Percentiles rank a stretch among this genome's conserved stretches.
Evolutionary conservation across 2,888 invertebrate species (phyloP).

Genomic region (Salpingus planirostris): DNA sequence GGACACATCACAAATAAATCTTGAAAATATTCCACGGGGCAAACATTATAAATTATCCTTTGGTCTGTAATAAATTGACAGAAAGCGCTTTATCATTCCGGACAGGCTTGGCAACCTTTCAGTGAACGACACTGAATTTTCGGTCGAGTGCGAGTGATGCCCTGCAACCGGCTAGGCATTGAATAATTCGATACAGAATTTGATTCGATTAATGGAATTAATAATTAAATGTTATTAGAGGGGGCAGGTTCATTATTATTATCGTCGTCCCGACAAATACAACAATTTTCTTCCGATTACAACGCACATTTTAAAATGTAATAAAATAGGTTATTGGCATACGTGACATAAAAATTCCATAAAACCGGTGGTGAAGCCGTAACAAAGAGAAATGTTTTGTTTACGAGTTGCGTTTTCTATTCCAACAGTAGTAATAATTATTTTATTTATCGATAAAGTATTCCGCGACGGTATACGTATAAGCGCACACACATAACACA

Average conservation of each 20-base stretch:
- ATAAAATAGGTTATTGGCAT: slow-evolving; percentile 18
- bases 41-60: slow-evolving; percentile 13
- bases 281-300: slow-evolving; percentile 5
- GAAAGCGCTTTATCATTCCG: slow-evolving; percentile 18
- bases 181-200: no score
- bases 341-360: slow-evolving; percentile 23
- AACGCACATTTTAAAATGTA: slow-evolving; percentile 13
- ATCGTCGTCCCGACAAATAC: no score
- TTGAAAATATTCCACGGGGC: slow-evolving; percentile 12
- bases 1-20: slow-evolving; percentile 11
- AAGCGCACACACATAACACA: not conserved
- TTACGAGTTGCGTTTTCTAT: slow-evolving; percentile 21
- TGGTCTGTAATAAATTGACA: slow-evolving; percentile 15
- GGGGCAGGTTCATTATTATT: no score
- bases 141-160: slow-evolving; percentile 6
- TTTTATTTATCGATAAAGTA: slow-evolving; percentile 17
- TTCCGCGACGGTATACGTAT: not conserved
- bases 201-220: no score
- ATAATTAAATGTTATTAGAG: no score
- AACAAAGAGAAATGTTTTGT: slow-evolving; percentile 20
- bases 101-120: slow-evolving; percentile 18
- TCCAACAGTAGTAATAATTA: slow-evolving; percentile 18
- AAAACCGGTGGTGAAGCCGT: slow-evolving; percentile 19
- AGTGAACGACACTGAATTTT: slow-evolving; percentile 17
- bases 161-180: not conserved